Base-by-base conservation (phyloP, 2,888 invertebrate genomes). In the Folsomia candida region DNA sequence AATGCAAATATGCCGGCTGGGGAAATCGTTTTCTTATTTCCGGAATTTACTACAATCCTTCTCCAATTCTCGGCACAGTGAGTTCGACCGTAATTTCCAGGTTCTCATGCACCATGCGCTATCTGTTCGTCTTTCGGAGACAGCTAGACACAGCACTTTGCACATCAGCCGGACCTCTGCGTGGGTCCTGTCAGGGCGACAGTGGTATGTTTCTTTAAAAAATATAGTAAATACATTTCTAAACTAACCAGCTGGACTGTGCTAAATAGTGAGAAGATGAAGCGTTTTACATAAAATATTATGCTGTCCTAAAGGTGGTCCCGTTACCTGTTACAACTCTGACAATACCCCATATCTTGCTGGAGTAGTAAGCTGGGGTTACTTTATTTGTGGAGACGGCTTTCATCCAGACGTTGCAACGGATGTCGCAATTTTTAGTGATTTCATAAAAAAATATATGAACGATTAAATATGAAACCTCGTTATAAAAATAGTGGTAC, bases 101-200 rank as follows among this genome's bases (percentile, higher is more conserved):
- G 2, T 20, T 51, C 1, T 26, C 37, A n/a, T 72, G 72, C 22
- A 28, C 26, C 24, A n/a, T 51, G n/a, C 27, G 61, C 1, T 72
- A 72, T 29, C 29, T 25, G 1, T 37, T 58, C 14, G 14, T 62
- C 18, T 4, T 28, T 6, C 6, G 29, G 20, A 47, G 54, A 27
- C 68, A 28, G 6, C 14, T 24, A 0, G 24, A 68, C n/a, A 65
- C 65, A 27, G 65, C 54, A 20, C 54, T 65, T 22, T 65, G 65
- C 26, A 65, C 65, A 2, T 18, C 28, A 20, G 20, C 47, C 0
- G 59, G 54, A 1, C 26, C 70, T 2, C n/a, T 72, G 4, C 29
- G 57, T 20, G 74, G 74, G 9, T 70, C 72, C 9, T 74, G 74
- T 59, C 72, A 74, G 64, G 74, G 74, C n/a, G 68, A 68, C 25